Base-by-base conservation (phyloP, 2,113 vertebrate genomes). In the Corydoras maculifer region DNA sequence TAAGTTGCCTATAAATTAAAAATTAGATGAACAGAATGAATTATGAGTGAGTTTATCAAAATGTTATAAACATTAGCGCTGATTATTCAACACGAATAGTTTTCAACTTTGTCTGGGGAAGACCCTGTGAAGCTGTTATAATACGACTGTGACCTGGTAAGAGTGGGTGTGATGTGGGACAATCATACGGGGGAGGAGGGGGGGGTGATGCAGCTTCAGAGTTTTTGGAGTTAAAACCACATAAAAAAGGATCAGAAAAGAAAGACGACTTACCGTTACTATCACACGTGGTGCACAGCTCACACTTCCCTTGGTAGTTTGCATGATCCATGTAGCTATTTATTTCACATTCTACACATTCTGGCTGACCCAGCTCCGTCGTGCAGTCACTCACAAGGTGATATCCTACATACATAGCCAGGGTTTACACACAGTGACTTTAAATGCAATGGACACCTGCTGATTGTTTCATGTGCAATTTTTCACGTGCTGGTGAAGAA, bases 321-420 rank as follows among this genome's bases (percentile, higher is more conserved):
- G 80, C 25, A 0, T 69, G 2, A 65, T 57, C 73, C 29, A 2
- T 70, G 76, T 86, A 0, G 3, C 61, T 14, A 2, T 0, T 62
- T 0, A 0, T 0, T 0, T 2, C 4, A 59, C 88, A 90, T 0
- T 0, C 0, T 0, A 14, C 2, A 59, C 88, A 90, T 1, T 0
- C 0, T 1, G 60, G 3, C 1, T n/a, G 0, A 0, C 0, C 0
- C 14, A 0, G 0, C 10, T 0, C 3, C 0, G 0, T 0, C 4
- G 0, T 74, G 72, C 88, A 89, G 71, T 82, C 65, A 0, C 7
- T 0, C 5, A 0, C 0, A n/a, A 88, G 0, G 0, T 2, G 0
- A 3, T 0, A 29, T 59, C 88, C 88, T 90, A 51, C n/a, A 74
- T 43, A 69, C 14, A 51, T 18, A 30, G 80, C 31, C n/a, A 3